Evolutionary conservation across 2,113 vertebrate genomes (phyloP).

Genomic region (Promerops cafer): DNA sequence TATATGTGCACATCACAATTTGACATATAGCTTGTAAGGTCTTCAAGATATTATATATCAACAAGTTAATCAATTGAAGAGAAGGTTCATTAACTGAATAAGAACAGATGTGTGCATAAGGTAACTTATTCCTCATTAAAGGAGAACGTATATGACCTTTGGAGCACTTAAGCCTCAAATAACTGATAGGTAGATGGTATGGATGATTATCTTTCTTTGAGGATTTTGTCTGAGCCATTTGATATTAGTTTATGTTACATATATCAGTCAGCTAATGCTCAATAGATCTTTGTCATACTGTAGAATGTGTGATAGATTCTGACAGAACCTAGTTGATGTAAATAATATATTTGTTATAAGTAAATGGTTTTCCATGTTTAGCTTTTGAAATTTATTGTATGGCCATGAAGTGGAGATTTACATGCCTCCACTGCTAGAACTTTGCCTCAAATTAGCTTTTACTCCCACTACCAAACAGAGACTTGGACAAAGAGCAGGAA

Average conservation of each 20-base stretch:
- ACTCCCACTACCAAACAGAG: rapidly evolving
- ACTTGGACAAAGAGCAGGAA: background rate
- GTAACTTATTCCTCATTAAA: background rate
- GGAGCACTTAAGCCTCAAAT: background rate
- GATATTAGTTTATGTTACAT: background rate
- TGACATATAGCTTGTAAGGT: background rate
- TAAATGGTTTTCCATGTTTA: background rate
- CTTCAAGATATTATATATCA: background rate
- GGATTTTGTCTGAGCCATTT: background rate
- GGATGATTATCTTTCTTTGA: background rate
- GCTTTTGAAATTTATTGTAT: background rate
- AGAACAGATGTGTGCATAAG: background rate
- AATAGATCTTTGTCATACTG: background rate
- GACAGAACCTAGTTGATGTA: background rate
- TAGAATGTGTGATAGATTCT: background rate
- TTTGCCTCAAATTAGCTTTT: background rate
- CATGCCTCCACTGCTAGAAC: background rate
- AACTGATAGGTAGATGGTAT: background rate
- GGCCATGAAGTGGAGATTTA: background rate
- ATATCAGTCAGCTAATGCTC: background rate
- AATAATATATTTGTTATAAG: background rate
- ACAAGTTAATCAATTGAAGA: background rate
- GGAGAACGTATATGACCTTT: background rate
- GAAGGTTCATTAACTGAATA: background rate
- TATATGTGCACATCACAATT: background rate